Conservation (phyloP, 2,888 invertebrate genomes). For the Drosophila stalkeri region DNA sequence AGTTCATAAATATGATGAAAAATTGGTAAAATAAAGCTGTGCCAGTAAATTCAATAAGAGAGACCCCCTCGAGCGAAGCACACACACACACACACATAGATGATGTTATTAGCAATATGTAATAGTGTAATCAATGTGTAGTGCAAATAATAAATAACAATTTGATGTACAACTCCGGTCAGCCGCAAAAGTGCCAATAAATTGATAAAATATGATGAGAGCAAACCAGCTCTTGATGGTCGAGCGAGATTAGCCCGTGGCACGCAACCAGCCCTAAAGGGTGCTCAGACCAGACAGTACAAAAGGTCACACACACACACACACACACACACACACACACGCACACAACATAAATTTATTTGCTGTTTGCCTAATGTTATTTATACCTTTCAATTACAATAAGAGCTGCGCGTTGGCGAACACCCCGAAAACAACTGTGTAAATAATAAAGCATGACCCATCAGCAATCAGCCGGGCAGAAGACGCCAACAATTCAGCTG, state of each 20-base stretch:
- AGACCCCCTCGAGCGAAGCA: constrained; percentile 34
- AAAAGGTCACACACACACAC: constrained; percentile 22
- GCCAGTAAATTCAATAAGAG: constrained; percentile 50
- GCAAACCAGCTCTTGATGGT: constrained; percentile 41
- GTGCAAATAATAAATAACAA: constrained; percentile 79
- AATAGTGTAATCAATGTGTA: constrained; percentile 76
- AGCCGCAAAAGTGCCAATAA: constrained; percentile 69
- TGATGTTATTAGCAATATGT: constrained; percentile 73
- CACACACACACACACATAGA: constrained; percentile 24
- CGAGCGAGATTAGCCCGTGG: constrained; percentile 61
- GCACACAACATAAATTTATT: constrained; percentile 71
- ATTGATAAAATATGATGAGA: constrained; percentile 79
- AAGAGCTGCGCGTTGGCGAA: constrained; percentile 45
- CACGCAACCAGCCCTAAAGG: constrained; percentile 47
- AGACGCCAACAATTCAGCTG: constrained; percentile 36
- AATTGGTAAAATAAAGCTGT: constrained; percentile 62
- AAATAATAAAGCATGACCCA: constrained; percentile 79
- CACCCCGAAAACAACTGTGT: constrained; percentile 50
- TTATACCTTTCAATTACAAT: constrained; percentile 79
- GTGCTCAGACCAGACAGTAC: constrained; percentile 21
- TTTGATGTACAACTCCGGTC: constrained; percentile 37
- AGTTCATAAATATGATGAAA: constrained; percentile 73
- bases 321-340: constrained; percentile 15
- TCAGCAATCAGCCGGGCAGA: constrained; percentile 74
- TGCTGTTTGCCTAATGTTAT: constrained; percentile 81